phyloP scores from a whole-genome alignment of 2,888 invertebrate species.

The Cephus rjabovi region DNA sequence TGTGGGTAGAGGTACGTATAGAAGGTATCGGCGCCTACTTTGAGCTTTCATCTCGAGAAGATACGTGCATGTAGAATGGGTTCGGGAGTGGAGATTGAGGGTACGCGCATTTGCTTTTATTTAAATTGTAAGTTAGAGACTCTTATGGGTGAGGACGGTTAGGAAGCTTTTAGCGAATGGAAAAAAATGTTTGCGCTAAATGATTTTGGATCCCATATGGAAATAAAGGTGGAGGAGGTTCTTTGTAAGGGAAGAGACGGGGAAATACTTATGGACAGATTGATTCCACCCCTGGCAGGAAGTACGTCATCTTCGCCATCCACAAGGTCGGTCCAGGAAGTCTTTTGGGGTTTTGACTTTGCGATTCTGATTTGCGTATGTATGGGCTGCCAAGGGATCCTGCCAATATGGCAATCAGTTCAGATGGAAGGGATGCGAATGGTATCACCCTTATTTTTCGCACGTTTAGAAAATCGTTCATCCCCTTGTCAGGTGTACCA shows the following conservation, averaged over 20 bases:
- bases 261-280: neutral
- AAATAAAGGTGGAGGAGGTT: conserved; percentile 43
- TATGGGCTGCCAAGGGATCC: conserved; percentile 19
- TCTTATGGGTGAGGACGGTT: conserved; percentile 11
- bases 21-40: neutral
- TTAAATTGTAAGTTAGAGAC: conserved; percentile 66
- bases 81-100: conserved; percentile 12
- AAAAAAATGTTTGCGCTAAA: conserved; percentile 63
- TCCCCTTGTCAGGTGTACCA: neutral
- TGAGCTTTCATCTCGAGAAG: neutral
- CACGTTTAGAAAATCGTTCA: neutral
- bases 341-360: conserved; percentile 12
- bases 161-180: conserved; percentile 54
- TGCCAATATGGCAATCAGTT: conserved; percentile 20
- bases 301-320: neutral
- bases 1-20: neutral
- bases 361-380: conserved; percentile 34
- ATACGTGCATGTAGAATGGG: neutral
- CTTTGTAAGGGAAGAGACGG: neutral
- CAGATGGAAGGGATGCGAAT: neutral
- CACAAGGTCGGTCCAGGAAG: neutral
- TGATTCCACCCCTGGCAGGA: neutral
- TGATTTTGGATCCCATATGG: conserved; percentile 62
- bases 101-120: conserved; percentile 66
- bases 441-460: neutral